These are phyloP conservation scores for Labrus mixtus DNA, from an alignment of 2,113 vertebrate genomes.

Conservation along the genomic window DNA sequence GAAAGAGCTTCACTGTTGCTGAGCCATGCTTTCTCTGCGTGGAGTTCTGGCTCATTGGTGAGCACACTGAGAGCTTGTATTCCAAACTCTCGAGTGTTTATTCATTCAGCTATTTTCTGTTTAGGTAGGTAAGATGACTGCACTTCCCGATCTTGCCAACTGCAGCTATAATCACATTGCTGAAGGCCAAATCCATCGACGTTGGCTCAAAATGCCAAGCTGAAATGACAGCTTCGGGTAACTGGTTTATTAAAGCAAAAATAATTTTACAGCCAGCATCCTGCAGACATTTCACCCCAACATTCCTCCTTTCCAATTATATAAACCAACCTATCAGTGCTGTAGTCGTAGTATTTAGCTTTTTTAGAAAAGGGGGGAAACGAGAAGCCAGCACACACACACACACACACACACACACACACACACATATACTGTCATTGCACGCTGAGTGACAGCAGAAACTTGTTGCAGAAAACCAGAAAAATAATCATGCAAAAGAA, in stretches of 20 bases:
- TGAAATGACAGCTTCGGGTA: constrained; percentile 33
- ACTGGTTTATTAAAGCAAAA: constrained; percentile 37
- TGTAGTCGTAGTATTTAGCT: background rate
- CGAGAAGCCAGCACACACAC: background rate
- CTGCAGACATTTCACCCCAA: constrained; percentile 11
- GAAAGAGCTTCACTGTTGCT: constrained; percentile 18
- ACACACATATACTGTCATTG: background rate
- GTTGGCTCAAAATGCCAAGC: constrained; percentile 14
- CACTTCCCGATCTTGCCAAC: constrained; percentile 21
- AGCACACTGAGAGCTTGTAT: constrained; percentile 25
- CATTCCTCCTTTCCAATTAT: background rate
- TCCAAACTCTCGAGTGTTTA: constrained; percentile 27
- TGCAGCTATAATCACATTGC: constrained; percentile 3
- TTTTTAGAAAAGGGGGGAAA: background rate
- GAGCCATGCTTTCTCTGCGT: constrained; percentile 15
- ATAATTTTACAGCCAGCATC: background rate
- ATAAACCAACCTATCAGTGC: background rate
- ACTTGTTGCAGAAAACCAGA: background rate
- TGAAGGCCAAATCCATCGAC: background rate
- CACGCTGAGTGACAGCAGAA: constrained; percentile 4
- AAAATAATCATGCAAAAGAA: constrained; percentile 6
- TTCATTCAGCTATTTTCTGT: constrained; percentile 41
- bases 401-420: background rate
- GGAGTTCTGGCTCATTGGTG: background rate
- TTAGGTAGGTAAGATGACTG: constrained; percentile 2